A percentile compares a stretch with the other conserved stretches of the same genome.
These are phyloP conservation scores for Cyprinella venusta DNA, from an alignment of 2,797 vertebrate genomes.

Conservation along the genomic window DNA sequence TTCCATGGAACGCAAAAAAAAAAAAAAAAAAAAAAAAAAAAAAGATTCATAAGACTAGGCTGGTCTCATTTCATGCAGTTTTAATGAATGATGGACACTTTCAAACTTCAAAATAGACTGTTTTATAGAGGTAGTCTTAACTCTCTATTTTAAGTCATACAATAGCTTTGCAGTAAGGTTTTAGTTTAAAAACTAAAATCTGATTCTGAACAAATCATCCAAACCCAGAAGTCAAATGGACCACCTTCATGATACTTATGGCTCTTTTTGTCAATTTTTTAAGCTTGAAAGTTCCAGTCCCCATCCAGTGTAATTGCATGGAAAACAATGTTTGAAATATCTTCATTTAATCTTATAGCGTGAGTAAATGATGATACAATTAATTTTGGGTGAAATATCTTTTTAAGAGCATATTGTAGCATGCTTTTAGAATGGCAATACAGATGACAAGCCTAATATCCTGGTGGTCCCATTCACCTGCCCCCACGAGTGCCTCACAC, in stretches of 20 bases:
- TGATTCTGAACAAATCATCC: not conserved
- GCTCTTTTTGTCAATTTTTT: too few species aligned
- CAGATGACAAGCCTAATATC: constrained; percentile 57
- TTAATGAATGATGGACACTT: not conserved
- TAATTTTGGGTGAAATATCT: not conserved
- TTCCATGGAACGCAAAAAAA: not conserved
- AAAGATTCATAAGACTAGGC: not conserved
- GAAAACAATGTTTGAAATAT: not conserved
- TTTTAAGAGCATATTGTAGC: constrained; percentile 61
- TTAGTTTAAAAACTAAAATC: not conserved
- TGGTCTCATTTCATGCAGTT: not conserved
- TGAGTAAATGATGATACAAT: not conserved
- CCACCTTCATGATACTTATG: too few species aligned
- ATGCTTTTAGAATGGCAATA: constrained; percentile 71
- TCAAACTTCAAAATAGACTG: not conserved
- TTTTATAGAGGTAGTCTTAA: not conserved
- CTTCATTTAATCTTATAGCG: not conserved
- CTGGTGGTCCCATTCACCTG: not conserved
- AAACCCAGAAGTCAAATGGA: not conserved
- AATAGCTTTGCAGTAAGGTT: not conserved
- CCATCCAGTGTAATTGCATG: not conserved
- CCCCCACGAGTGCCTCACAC: constrained; percentile 53
- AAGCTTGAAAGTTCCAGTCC: too few species aligned
- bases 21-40: not conserved
- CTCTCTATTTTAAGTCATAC: not conserved